Evolutionary conservation across 2,888 invertebrate genomes (phyloP), one percentile per base, ranked within the genome.

Genomic region (Temnothorax ravouxi): DNA sequence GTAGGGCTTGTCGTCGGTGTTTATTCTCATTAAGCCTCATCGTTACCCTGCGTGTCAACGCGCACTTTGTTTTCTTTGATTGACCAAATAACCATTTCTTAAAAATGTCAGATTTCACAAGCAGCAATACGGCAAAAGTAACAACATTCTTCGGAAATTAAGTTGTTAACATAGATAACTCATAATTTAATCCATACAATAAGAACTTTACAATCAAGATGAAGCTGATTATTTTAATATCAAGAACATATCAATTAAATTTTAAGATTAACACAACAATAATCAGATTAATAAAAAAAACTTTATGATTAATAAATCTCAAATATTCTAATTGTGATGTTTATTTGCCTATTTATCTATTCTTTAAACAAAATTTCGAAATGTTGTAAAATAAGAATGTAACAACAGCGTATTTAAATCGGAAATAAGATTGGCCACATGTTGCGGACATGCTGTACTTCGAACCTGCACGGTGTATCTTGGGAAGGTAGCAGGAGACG

Each of bases 401-500:
- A 44, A 34, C 29, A 56, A 29, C 67, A 29, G 21, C n/a, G 29
- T 67, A 34, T 69, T 59, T 8, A 86, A 86, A 69, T 80, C 52
- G 41, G 66, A 83, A 77, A 75, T 87, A 69, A 87, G 81, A 85
- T 72, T 62, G 67, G 83, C 90, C 89, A 89, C 90, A 88, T 89
- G 89, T 89, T 88, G 90, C 90, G 61, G 83, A 59, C 82, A 47
- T 25, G 67, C 34, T 82, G 72, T 87, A 72, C 69, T 64, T 64
- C 76, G 41, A 69, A 72, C 76, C 84, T 77, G 84, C 67, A 67
- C 77, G 80, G 75, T 84, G 83, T 84, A 66, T 88, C 87, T 85
- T 66, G 62, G 83, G 80, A 76, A 61, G 15, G 67, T 66, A 71
- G 67, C 29, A 38, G 50, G 67, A 56, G 64, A 34, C 29, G 72